Evolutionary conservation across 2,113 vertebrate genomes (phyloP), one percentile per base, ranked within the genome.

Genomic region (Thunnus thynnus): DNA sequence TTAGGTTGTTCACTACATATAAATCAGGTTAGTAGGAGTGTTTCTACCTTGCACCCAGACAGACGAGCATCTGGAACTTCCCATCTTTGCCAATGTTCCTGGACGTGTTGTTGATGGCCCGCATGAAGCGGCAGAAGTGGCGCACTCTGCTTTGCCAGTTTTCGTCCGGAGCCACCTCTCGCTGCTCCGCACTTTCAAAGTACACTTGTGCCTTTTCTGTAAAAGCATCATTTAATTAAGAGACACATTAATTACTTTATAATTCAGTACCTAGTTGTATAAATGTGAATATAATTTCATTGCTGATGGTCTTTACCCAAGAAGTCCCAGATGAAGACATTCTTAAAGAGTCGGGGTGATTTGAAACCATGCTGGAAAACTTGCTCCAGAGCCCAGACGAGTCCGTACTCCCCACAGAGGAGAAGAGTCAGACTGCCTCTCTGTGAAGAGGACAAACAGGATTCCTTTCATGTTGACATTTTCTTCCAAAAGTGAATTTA

Each of bases 311-410:
- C 13, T 64, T 90, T 82, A 99, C 98, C 98, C 90, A 99, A 92
- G 82, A 98, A 98, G 93, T 99, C 98, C 98, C 98, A 99, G 89
- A 99, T 99, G 95, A 99, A 99, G 92, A 99, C 96, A 0, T 97
- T 99, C 95, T 99, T 99, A 95, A 99, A 99, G 90, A 99, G 98
- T 58, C 98, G 96, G 0, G 98, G 97, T 2, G 98, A 98, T 88
- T 98, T 98, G 92, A 99, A 99, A 85, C 98, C 97, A 17, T 99
- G 98, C 88, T 97, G 98, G 88, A 99, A 99, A 86, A 99, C 98
- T 84, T 99, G 98, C 83, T 99, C 98, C 27, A 99, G 94, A 56
- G 98, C 98, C 69, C 97, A 98, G 68, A 99, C 98, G 13, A 99
- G 96, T 20, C 98, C 98, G 41, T 96, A 97, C 80, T 99, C 98